These are phyloP conservation scores for Gallinago undulata DNA, from an alignment of 2,113 vertebrate species.

Conservation along the genomic window DNA sequence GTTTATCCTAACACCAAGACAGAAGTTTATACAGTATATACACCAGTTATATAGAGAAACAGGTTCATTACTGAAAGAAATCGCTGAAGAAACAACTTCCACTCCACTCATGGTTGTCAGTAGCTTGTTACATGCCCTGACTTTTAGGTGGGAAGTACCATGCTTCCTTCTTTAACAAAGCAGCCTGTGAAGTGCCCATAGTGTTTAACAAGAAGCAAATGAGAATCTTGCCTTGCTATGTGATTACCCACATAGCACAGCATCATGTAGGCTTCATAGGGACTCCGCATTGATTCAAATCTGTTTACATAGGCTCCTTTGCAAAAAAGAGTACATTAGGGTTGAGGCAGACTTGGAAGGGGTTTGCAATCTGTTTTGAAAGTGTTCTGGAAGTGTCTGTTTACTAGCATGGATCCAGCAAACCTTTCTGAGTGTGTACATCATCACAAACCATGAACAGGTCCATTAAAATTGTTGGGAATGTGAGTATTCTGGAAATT, in stretches of 20 bases:
- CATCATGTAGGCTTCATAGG: not conserved
- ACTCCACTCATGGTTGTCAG: not conserved
- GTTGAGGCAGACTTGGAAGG: not conserved
- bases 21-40: not conserved
- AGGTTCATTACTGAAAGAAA: not conserved
- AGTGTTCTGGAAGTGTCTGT: not conserved
- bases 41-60: not conserved
- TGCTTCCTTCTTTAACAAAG: not conserved
- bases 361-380: not conserved
- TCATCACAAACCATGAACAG: not conserved
- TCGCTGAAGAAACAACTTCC: not conserved
- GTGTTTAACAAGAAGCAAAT: not conserved
- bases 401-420: not conserved
- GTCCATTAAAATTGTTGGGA: not conserved
- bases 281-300: not conserved
- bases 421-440: not conserved
- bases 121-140: not conserved
- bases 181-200: not conserved
- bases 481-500: not conserved
- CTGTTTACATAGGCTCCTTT: not conserved
- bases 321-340: not conserved
- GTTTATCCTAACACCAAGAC: not conserved
- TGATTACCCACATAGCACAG: not conserved
- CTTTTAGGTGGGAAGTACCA: not conserved
- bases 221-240: not conserved